Conservation (phyloP, 2,797 vertebrate species). For the Hippoglossus hippoglossus region DNA sequence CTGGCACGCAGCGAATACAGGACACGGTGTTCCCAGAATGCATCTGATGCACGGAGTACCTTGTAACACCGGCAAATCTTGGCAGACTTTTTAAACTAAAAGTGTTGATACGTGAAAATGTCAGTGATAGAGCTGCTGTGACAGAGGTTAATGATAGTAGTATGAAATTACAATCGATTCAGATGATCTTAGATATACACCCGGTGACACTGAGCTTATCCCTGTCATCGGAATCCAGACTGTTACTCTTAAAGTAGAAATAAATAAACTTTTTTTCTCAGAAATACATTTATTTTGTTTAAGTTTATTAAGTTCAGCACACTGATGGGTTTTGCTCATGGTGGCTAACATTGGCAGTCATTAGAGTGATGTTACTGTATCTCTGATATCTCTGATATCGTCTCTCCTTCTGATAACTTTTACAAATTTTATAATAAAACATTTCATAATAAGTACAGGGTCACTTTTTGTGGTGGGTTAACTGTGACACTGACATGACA, state of each 20-base stretch:
- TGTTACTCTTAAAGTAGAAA: too few species aligned
- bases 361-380: too few species aligned
- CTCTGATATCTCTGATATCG: too few species aligned
- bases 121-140: neutral
- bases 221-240: too few species aligned
- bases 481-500: neutral
- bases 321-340: too few species aligned
- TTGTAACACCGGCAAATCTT: neutral
- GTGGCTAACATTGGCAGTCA: too few species aligned
- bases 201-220: too few species aligned
- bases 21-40: conserved; percentile 1
- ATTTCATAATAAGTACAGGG: neutral
- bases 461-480: neutral
- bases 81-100: neutral
- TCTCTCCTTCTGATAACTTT: too few species aligned
- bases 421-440: too few species aligned
- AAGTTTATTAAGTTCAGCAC: too few species aligned
- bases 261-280: too few species aligned
- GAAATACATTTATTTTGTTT: too few species aligned
- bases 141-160: neutral
- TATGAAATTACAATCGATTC: neutral
- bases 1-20: neutral
- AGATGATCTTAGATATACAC: neutral
- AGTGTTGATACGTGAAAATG: neutral
- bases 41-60: neutral